Conservation (phyloP, 2,888 invertebrate species). For the Apamea anceps region DNA sequence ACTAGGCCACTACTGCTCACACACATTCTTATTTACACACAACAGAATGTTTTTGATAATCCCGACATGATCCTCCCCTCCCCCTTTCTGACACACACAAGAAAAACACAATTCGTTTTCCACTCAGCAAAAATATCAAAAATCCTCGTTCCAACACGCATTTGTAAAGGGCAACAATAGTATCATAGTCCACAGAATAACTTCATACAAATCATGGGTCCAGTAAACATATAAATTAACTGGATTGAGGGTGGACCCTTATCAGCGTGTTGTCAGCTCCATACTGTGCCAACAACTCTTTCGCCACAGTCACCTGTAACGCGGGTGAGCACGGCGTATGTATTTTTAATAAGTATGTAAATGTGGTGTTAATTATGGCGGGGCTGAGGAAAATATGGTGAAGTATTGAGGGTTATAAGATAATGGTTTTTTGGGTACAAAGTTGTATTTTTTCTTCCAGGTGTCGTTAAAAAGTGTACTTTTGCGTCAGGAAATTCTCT, state of each 20-base stretch:
- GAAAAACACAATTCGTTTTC: conserved; percentile 42
- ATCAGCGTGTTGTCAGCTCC: conserved; percentile 63
- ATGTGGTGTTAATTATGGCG: conserved; percentile 43
- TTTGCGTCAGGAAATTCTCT: too few relatives aligned
- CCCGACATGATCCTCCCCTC: background rate
- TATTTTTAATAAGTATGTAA: conserved; percentile 58
- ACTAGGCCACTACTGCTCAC: too few relatives aligned
- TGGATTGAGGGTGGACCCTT: conserved; percentile 58
- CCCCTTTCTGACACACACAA: background rate
- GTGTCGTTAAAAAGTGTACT: background rate
- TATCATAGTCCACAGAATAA: conserved; percentile 51
- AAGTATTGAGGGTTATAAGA: background rate
- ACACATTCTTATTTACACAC: too few relatives aligned
- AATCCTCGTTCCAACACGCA: conserved; percentile 21
- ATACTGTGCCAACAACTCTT: conserved; percentile 61
- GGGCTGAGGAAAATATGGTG: conserved; percentile 3
- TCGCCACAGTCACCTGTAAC: conserved; percentile 46
- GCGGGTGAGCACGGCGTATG: conserved; percentile 7
- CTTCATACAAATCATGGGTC: conserved; percentile 62
- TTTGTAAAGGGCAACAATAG: conserved; percentile 31
- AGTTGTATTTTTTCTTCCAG: background rate
- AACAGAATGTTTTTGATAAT: background rate
- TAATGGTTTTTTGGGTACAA: background rate
- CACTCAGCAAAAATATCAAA: conserved; percentile 38
- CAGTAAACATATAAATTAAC: conserved; percentile 66